Conservation (phyloP, 2,888 invertebrate genomes). For the Luperina testacea region DNA sequence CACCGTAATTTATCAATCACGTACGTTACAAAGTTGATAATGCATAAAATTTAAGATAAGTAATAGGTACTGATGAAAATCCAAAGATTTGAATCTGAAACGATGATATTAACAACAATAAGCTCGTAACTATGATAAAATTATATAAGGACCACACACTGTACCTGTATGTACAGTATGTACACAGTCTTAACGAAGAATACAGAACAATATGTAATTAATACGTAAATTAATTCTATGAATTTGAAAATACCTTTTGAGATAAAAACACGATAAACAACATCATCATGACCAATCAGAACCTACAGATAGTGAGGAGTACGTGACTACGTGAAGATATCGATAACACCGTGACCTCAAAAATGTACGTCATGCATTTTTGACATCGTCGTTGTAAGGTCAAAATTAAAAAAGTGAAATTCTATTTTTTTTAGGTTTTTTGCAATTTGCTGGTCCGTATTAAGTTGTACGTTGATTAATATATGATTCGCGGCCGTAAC, state of each 20-base stretch:
- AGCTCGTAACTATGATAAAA: not conserved
- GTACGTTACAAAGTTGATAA: constrained; percentile 58
- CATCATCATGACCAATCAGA: constrained; percentile 31
- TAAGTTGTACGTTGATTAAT: too few species aligned
- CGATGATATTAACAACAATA: constrained; percentile 4
- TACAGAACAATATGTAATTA: not conserved
- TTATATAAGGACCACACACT: not conserved
- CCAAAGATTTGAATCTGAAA: constrained; percentile 1
- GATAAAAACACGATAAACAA: constrained; percentile 15
- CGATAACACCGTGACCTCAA: constrained; percentile 32
- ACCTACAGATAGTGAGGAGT: constrained; percentile 17
- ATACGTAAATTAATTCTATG: not conserved
- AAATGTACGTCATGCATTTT: not conserved
- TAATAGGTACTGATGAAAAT: constrained; percentile 12
- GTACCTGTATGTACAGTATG: constrained; percentile 16
- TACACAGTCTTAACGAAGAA: not conserved
- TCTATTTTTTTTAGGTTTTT: too few species aligned
- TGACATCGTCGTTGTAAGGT: not conserved
- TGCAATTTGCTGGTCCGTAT: too few species aligned
- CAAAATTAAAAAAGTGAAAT: not conserved
- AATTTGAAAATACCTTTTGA: constrained; percentile 34
- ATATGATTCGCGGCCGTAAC: too few species aligned
- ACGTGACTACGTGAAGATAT: constrained; percentile 12
- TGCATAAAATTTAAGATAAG: constrained; percentile 18
- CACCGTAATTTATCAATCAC: constrained; percentile 67